Percentiles rank a stretch among this genome's conserved stretches.
These are phyloP conservation scores for Myotis myotis DNA, from an alignment of 2,797 vertebrate species.

Conservation along the genomic window DNA sequence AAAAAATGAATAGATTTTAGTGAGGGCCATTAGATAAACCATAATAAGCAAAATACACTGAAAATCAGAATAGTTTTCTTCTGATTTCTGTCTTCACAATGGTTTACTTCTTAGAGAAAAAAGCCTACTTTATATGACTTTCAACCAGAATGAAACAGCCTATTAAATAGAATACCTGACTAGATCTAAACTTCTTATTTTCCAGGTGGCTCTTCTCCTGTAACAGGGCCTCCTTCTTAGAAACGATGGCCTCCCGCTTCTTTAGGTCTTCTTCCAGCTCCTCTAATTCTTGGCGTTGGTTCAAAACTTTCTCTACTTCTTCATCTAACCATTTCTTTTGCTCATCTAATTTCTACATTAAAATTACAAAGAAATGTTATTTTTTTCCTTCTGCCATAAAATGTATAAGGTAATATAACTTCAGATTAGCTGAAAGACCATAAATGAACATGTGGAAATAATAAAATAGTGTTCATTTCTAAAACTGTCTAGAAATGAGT, in stretches of 20 bases:
- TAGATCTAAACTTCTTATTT: slow-evolving; percentile 89
- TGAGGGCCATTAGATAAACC: neutral
- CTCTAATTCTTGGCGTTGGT: slow-evolving; percentile 86
- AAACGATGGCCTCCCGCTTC: slow-evolving; percentile 89
- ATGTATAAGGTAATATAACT: slow-evolving; percentile 5
- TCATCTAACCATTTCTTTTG: slow-evolving; percentile 91
- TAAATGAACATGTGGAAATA: slow-evolving; percentile 27
- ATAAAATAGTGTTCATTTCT: neutral
- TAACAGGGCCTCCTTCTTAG: slow-evolving; percentile 87
- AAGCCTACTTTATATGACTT: neutral
- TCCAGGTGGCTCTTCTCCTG: slow-evolving; percentile 90
- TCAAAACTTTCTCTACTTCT: slow-evolving; percentile 90
- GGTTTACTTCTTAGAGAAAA: slow-evolving; percentile 4
- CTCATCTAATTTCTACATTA: slow-evolving; percentile 84
- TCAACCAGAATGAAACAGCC: neutral
- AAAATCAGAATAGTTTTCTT: neutral
- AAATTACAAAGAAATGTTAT: slow-evolving; percentile 61
- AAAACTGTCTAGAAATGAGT: neutral
- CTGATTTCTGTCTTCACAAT: slow-evolving; percentile 25
- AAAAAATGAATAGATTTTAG: neutral
- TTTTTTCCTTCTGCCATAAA: slow-evolving; percentile 57
- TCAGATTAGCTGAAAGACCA: neutral
- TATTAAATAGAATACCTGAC: slow-evolving; percentile 86
- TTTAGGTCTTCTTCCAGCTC: slow-evolving; percentile 91
- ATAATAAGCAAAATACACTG: slow-evolving; percentile 9